phyloP scores from a whole-genome alignment of 2,888 invertebrate genomes.

The Physocephala rufipes region DNA sequence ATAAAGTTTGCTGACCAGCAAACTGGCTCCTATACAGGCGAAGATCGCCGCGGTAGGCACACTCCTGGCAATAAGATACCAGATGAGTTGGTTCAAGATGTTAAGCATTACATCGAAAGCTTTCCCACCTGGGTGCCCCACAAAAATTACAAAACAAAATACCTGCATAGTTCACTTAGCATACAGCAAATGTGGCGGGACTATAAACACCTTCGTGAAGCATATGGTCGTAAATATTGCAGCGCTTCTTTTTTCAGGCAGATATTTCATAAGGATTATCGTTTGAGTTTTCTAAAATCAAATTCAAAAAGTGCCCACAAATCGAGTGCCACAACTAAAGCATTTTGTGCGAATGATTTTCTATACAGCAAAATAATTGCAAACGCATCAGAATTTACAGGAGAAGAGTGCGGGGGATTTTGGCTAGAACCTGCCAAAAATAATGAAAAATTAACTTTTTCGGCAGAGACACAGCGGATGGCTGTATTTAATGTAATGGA shows the following conservation, averaged over 20 bases:
- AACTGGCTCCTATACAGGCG: constrained; percentile 46
- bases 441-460: neutral
- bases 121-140: constrained; percentile 47
- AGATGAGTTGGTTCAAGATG: constrained; percentile 38
- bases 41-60: constrained; percentile 43
- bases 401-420: constrained; percentile 45
- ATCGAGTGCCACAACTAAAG: constrained; percentile 33
- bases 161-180: constrained; percentile 44
- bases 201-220: constrained; percentile 43
- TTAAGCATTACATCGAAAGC: constrained; percentile 46
- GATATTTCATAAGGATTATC: constrained; percentile 44
- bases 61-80: constrained; percentile 42
- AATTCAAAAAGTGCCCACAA: constrained; percentile 39
- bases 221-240: constrained; percentile 37
- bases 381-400: constrained; percentile 46
- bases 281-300: constrained; percentile 42
- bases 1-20: constrained; percentile 44
- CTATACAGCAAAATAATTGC: constrained; percentile 39
- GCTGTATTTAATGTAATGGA: too few relatives aligned
- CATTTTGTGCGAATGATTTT: constrained; percentile 9
- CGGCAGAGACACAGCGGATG: constrained; percentile 1
- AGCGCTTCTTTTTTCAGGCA: constrained; percentile 41
- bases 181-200: constrained; percentile 45
- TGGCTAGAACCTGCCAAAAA: constrained; percentile 39
- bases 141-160: constrained; percentile 45